Base-by-base conservation (phyloP, 35 echinoderm and acorn worm genomes). In the Ophioderma brevispina region DNA sequence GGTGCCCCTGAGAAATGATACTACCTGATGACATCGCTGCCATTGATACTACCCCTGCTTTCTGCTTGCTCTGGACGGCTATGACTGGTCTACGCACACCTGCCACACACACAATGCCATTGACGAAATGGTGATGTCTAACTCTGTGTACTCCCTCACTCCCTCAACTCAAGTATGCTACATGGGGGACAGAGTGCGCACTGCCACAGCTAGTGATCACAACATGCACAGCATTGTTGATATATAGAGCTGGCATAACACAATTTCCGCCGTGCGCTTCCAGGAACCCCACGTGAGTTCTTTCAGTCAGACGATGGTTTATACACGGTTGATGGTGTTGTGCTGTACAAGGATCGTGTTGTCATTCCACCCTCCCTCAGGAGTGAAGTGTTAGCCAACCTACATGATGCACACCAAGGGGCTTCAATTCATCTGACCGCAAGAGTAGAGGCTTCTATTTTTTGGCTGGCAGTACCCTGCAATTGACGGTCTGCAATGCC, bases 1-100 rank as follows among this genome's bases (percentile, higher is more conserved):
- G 88, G 88, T 5, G 38, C 81, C n/a, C 83, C 90, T 28, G 19
- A 34, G 35, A 83, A 25, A 40, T 87, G 38, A 31, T 34, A 32
- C 90, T 92, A 19, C 90, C 75, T 36, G 82, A 92, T 80, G 90
- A 87, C 50, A 75, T 49, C 23, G 84, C 83, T 37, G 8, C 90
- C 50, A 39, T 31, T 84, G 39, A 21, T 33, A 39, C 76, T 76
- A 83, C 37, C 39, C 38, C 39, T 32, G 34, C 13, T 0, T 40
- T 25, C 31, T 1, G 34, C 70, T 43, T 82, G 15, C 89, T 52
- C 0, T 14, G 35, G 11, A 31, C 49, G 25, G 1, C 25, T 18
- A 41, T 36, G 30, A 25, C 81, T 21, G 81, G 43, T 55, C 50
- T 84, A 32, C 18, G 37, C 39, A 35, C 19, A 35, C 80, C 28